Evolutionary conservation across 92 coral and sea anemone genomes (phyloP), one percentile per base, ranked within the genome.

Genomic region (Chrysogorgia sp.): DNA sequence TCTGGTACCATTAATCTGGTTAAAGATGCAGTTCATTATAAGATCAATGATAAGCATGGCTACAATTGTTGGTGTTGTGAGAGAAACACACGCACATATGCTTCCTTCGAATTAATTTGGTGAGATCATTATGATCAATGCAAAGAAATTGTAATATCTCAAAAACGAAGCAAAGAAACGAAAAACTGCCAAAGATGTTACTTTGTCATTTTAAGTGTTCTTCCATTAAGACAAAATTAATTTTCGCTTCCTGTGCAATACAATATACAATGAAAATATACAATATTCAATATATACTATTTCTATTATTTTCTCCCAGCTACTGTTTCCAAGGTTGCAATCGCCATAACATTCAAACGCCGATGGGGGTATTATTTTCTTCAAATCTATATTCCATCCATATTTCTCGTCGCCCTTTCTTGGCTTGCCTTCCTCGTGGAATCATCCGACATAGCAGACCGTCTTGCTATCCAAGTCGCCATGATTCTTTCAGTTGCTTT

Each of bases 381-480:
- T 48, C 91, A 87, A 53, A 86, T 86, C 48, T 90, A 87, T 71
- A 40, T 85, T 52, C 93, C 93, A 14, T 82, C 86, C 48, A 77
- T 87, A 28, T 90, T 92, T 34, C 81, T 92, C 29, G 93, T 89
- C 13, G 70, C 84, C 28, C 63, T 89, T 10, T 86, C 90, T 62
- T 89, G 93, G 93, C 74, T 89, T 26, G 61, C 85, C 0, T 85
- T 89, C 49, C 82, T 89, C 83, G 90, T 92, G 97, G 97, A 90
- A 1, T 59, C 86, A 26, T 69, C 86, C 15, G 92, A 92, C 75
- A 86, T 92, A 50, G 90, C 90, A 29, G 82, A 85, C 77, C 92
- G 97, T 56, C 74, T 92, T 88, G 89, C 92, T 30, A 70, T 92
- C 12, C 96, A 93, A 20, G 83, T 92, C 58, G 85, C 96, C 33